phyloP scores from a whole-genome alignment of 2,113 vertebrate species.

The Charina bottae region DNA sequence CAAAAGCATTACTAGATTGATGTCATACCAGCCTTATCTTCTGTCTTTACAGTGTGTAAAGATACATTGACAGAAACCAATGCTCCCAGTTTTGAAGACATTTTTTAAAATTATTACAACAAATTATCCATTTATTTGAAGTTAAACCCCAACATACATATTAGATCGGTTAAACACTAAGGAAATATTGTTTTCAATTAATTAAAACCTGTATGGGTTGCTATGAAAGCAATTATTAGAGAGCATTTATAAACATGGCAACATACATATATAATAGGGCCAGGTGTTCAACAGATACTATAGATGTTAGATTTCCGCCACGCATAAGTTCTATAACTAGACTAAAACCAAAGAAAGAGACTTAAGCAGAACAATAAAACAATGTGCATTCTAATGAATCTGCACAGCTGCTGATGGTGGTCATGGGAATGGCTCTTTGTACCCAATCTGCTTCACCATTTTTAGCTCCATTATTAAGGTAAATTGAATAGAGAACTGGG shows the following conservation, averaged over 20 bases:
- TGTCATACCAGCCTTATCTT: neutral
- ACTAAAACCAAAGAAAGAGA: neutral
- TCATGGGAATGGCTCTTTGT: neutral
- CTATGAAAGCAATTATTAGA: neutral
- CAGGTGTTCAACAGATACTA: neutral
- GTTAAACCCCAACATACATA: neutral
- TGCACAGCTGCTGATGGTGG: neutral
- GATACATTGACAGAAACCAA: neutral
- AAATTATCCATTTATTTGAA: neutral
- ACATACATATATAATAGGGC: neutral
- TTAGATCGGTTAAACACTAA: neutral
- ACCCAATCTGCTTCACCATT: neutral
- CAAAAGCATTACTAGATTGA: neutral
- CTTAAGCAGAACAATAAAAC: constrained; percentile 2
- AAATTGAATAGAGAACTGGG: constrained; percentile 4
- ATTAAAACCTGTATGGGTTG: neutral
- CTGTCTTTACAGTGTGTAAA: neutral
- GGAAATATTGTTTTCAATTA: neutral
- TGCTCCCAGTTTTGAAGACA: neutral
- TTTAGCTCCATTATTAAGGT: neutral
- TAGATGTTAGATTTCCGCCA: neutral
- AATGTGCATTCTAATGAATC: neutral
- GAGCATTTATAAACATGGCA: neutral
- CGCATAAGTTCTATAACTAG: neutral
- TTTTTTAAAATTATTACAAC: neutral